Evolutionary conservation across 2,113 vertebrate genomes (phyloP).

Genomic region (Diadophis punctatus): DNA sequence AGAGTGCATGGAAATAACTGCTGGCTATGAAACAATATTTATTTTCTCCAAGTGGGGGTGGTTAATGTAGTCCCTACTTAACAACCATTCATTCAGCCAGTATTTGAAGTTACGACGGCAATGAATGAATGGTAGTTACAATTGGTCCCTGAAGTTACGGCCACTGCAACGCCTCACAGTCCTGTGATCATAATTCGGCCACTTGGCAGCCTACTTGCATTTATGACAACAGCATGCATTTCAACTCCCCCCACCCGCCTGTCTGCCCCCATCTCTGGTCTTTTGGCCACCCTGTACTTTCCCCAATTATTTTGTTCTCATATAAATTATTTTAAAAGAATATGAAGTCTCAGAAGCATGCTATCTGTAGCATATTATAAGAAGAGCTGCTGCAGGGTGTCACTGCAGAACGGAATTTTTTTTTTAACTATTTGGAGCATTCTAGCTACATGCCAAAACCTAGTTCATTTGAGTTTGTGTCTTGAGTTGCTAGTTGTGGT

Average conservation of each 20-base stretch:
- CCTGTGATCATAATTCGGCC: not conserved
- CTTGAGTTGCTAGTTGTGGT: slow-evolving; percentile 31
- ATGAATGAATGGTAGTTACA: not conserved
- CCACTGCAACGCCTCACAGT: not conserved
- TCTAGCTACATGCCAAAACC: not conserved
- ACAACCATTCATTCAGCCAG: not conserved
- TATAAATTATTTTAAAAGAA: not conserved
- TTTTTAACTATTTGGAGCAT: not conserved
- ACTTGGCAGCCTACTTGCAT: not conserved
- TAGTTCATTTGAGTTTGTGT: slow-evolving; percentile 4
- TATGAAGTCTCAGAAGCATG: not conserved
- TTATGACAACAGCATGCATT: not conserved
- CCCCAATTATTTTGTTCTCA: not conserved
- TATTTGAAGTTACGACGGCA: not conserved
- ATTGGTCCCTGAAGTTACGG: not conserved
- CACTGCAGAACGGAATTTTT: not conserved
- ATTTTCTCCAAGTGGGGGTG: not conserved
- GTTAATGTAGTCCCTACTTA: not conserved
- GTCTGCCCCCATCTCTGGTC: not conserved
- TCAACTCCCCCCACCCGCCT: not conserved
- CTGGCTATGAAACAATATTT: not conserved
- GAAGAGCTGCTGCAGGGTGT: not conserved
- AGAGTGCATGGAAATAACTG: not conserved
- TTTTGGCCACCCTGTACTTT: not conserved
- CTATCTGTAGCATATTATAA: not conserved